These are phyloP conservation scores for Drosophila peninsularis DNA, from an alignment of 2,888 invertebrate genomes.

Conservation along the genomic window DNA sequence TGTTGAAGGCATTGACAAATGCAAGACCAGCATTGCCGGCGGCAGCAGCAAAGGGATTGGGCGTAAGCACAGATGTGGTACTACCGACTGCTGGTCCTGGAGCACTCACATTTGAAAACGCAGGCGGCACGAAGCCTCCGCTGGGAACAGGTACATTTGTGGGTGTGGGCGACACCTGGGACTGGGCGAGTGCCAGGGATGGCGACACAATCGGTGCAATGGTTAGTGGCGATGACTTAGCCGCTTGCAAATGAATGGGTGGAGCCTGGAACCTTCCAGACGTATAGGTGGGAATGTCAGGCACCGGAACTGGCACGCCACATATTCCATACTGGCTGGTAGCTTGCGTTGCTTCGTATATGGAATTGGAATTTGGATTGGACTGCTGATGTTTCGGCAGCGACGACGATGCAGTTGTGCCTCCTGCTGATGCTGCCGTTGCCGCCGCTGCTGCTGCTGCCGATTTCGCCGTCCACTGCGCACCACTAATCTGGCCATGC, in stretches of 20 bases:
- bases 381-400: slow-evolving; percentile 49
- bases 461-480: slow-evolving; percentile 83
- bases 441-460: slow-evolving; percentile 47
- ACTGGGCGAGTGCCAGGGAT: slow-evolving; percentile 30
- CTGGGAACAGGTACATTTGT: slow-evolving; percentile 81
- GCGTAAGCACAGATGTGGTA: slow-evolving; percentile 74
- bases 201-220: slow-evolving; percentile 49
- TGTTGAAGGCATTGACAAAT: slow-evolving; percentile 69
- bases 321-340: slow-evolving; percentile 60
- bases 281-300: slow-evolving; percentile 61
- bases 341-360: slow-evolving; percentile 37
- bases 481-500: slow-evolving; percentile 81
- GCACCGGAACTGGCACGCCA: slow-evolving; percentile 42
- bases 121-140: slow-evolving; percentile 77
- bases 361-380: slow-evolving; percentile 37
- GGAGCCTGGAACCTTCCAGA: slow-evolving; percentile 80
- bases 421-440: slow-evolving; percentile 17
- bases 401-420: slow-evolving; percentile 42
- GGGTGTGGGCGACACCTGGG: slow-evolving; percentile 69
- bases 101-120: slow-evolving; percentile 64
- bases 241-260: slow-evolving; percentile 55
- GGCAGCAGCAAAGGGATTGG: slow-evolving; percentile 74
- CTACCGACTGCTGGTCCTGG: slow-evolving; percentile 34
- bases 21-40: slow-evolving; percentile 50
- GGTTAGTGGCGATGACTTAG: slow-evolving; percentile 60